A percentile compares a stretch with the other conserved stretches of the same genome.
Evolutionary conservation across 2,888 invertebrate species (phyloP).

Genomic region (Eutolmus rufibarbis): DNA sequence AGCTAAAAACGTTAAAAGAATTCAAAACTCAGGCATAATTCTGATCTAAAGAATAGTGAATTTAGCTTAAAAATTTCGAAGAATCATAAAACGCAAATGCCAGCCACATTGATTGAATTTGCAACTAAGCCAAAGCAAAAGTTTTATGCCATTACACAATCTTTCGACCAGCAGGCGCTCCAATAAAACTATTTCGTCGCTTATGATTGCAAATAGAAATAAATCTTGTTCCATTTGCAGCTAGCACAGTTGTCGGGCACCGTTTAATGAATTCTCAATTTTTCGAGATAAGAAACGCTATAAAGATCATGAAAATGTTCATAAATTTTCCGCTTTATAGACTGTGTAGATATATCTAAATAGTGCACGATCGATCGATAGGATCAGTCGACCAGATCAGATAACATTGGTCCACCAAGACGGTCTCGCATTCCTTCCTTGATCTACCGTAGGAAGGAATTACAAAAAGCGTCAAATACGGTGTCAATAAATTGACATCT

Average conservation of each 20-base stretch:
- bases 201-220: not conserved
- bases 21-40: not conserved
- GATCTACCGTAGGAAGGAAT: not conserved
- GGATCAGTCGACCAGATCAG: constrained; percentile 19
- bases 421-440: not conserved
- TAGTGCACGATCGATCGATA: constrained; percentile 1
- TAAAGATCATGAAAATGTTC: constrained; percentile 25
- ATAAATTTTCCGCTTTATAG: not conserved
- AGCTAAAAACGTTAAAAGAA: not conserved
- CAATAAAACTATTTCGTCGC: not conserved
- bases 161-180: not conserved
- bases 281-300: not conserved
- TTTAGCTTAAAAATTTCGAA: not conserved
- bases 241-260: not conserved
- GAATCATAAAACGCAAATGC: not conserved
- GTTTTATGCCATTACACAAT: not conserved
- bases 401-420: not conserved
- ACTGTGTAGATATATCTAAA: constrained; percentile 11
- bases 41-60: not conserved
- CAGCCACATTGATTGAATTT: not conserved
- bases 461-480: not conserved
- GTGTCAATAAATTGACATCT: constrained; percentile 25
- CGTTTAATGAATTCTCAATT: constrained; percentile 8
- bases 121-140: not conserved
- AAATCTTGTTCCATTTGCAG: not conserved